phyloP scores from a whole-genome alignment of 1,140 invertebrate genomes.

The Carposina sasakii region DNA sequence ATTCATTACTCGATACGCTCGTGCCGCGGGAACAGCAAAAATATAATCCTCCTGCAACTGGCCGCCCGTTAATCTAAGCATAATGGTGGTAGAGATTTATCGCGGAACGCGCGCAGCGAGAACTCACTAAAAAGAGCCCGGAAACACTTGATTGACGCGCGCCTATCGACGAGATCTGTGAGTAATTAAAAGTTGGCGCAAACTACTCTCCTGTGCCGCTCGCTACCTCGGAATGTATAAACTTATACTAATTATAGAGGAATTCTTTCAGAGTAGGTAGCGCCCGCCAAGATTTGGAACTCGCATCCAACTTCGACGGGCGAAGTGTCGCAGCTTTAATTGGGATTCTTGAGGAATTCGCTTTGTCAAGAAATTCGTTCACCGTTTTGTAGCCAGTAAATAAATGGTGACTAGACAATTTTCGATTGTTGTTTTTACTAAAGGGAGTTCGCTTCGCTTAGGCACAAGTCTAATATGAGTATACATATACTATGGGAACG shows the following conservation, averaged over 20 bases:
- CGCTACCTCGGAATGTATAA: constrained; percentile 52
- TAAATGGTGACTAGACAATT: constrained; percentile 38
- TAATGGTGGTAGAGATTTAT: constrained; percentile 53
- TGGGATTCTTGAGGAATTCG: constrained; percentile 62
- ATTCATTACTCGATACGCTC: constrained; percentile 29
- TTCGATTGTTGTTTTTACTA: constrained; percentile 23
- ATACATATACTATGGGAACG: constrained; percentile 22
- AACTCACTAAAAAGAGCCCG: constrained; percentile 33
- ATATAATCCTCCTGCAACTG: constrained; percentile 43
- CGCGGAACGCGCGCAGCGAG: constrained; percentile 19
- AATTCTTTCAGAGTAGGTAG: constrained; percentile 59
- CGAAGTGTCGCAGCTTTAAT: constrained; percentile 60
- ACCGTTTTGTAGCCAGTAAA: constrained; percentile 25
- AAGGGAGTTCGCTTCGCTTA: constrained; percentile 1
- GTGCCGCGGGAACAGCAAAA: constrained; percentile 36
- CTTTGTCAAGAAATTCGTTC: constrained; percentile 54
- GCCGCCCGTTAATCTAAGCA: constrained; percentile 51
- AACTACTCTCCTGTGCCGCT: constrained; percentile 34
- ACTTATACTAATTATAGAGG: constrained; percentile 61
- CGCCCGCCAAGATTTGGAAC: constrained; percentile 49
- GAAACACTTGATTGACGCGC: constrained; percentile 40
- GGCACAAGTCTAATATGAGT: neutral
- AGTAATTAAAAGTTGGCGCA: constrained; percentile 61
- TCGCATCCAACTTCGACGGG: constrained; percentile 40
- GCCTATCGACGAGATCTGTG: constrained; percentile 11